Percentiles rank a stretch among this genome's conserved stretches.
Evolutionary conservation across 2,113 vertebrate genomes (phyloP).

Genomic region (Archocentrus centrarchus): DNA sequence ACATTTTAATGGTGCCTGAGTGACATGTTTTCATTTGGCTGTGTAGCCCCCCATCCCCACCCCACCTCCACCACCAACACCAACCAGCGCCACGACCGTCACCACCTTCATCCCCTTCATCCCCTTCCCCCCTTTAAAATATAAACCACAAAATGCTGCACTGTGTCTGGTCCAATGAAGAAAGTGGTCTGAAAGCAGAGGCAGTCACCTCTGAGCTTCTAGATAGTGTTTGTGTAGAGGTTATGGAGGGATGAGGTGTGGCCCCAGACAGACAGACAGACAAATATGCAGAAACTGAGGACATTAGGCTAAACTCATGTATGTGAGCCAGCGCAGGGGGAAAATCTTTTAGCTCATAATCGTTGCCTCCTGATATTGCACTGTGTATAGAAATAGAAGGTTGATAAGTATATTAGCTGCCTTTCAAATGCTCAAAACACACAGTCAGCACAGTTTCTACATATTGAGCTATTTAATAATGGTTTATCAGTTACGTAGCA

Average conservation of each 20-base stretch:
- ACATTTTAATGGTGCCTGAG: constrained; percentile 74
- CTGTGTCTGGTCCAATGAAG: constrained; percentile 43
- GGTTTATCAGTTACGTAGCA: neutral
- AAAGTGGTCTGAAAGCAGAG: constrained; percentile 29
- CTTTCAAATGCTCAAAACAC: neutral
- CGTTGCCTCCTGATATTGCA: neutral
- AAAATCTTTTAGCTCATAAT: constrained; percentile 51
- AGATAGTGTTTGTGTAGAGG: constrained; percentile 37
- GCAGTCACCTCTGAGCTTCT: constrained; percentile 19
- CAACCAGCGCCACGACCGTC: constrained; percentile 15
- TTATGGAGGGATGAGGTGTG: constrained; percentile 18
- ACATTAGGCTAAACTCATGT: constrained; percentile 51
- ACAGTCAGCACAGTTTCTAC: neutral
- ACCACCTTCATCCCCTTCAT: constrained; percentile 30
- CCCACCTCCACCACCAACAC: too few relatives aligned
- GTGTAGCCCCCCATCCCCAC: neutral
- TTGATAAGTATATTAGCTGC: neutral
- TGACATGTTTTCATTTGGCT: constrained; percentile 76
- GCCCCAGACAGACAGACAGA: constrained; percentile 35
- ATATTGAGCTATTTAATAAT: neutral
- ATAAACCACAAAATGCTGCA: constrained; percentile 44
- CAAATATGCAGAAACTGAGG: constrained; percentile 54
- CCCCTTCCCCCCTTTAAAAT: constrained; percentile 56
- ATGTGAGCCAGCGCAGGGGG: constrained; percentile 47
- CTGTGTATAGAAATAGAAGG: neutral